These are phyloP conservation scores for Nannospalax galili DNA, from an alignment of 2,113 vertebrate species.

Conservation along the genomic window DNA sequence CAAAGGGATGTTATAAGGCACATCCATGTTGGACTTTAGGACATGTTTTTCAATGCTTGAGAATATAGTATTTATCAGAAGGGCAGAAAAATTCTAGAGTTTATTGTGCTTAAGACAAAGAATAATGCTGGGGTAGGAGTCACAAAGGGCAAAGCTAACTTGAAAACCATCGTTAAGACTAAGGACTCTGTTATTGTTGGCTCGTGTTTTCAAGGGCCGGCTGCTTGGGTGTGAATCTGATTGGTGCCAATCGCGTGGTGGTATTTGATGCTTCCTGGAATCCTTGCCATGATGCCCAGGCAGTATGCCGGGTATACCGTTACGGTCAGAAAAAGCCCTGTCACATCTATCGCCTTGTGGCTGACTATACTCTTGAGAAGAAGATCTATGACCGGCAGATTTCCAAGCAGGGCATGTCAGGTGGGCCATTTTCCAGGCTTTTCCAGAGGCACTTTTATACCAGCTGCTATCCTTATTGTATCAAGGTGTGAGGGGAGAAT, in stretches of 20 bases:
- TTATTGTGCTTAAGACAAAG: background rate
- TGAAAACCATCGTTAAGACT: constrained; percentile 43
- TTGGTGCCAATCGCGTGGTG: constrained; percentile 97
- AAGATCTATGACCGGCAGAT: constrained; percentile 99
- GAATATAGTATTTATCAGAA: background rate
- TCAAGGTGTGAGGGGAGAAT: background rate
- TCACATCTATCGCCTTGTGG: constrained; percentile 97
- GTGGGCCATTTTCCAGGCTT: constrained; percentile 79
- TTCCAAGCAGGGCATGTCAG: constrained; percentile 99
- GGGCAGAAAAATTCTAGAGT: background rate
- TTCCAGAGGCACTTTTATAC: background rate
- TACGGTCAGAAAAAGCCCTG: constrained; percentile 98
- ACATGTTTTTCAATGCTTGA: background rate
- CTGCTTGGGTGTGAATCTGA: constrained; percentile 97
- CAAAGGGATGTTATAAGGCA: background rate
- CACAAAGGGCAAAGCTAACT: background rate
- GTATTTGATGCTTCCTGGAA: constrained; percentile 99
- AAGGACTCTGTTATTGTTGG: constrained; percentile 55
- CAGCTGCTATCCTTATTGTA: background rate
- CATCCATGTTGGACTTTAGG: background rate
- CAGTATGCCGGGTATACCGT: constrained; percentile 97
- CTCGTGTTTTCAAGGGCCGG: constrained; percentile 91
- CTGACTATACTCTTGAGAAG: constrained; percentile 98
- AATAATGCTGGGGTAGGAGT: background rate
- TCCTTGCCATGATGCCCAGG: constrained; percentile 98